A percentile compares a stretch with the other conserved stretches of the same genome.
Evolutionary conservation across 2,113 vertebrate genomes (phyloP).

Genomic region (Ellobius talpinus): DNA sequence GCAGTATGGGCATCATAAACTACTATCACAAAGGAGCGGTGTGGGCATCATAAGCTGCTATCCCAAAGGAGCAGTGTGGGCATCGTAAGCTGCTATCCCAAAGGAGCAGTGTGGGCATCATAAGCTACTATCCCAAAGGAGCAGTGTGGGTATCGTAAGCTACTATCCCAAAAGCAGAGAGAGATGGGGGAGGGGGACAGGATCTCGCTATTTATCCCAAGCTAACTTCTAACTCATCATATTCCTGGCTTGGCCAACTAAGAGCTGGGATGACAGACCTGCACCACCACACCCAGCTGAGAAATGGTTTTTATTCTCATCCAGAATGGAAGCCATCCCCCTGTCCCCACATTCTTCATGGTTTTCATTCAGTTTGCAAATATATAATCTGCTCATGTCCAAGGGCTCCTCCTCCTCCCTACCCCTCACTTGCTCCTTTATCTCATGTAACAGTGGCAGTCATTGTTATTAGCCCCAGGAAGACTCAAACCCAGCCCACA

Average conservation of each 20-base stretch:
- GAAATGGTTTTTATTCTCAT: not conserved
- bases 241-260: not conserved
- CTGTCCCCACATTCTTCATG: rapidly evolving
- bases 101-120: too few species aligned
- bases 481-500: not conserved
- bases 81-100: too few species aligned
- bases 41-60: too few species aligned
- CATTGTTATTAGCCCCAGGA: not conserved
- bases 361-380: not conserved
- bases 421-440: rapidly evolving
- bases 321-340: not conserved
- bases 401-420: not conserved
- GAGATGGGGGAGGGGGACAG: not conserved
- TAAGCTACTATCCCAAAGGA: too few species aligned
- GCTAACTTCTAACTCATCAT: not conserved
- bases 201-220: not conserved
- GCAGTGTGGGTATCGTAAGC: too few species aligned
- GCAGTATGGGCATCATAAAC: rapidly evolving
- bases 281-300: not conserved
- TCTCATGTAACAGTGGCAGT: too few species aligned
- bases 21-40: not conserved
- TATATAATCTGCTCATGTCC: rapidly evolving
- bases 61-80: too few species aligned
- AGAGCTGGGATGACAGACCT: not conserved
- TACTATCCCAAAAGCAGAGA: not conserved